Percentiles rank a stretch among this genome's conserved stretches.
These are phyloP conservation scores for Nylanderia fulva DNA, from an alignment of 1,140 invertebrate species.

Conservation along the genomic window DNA sequence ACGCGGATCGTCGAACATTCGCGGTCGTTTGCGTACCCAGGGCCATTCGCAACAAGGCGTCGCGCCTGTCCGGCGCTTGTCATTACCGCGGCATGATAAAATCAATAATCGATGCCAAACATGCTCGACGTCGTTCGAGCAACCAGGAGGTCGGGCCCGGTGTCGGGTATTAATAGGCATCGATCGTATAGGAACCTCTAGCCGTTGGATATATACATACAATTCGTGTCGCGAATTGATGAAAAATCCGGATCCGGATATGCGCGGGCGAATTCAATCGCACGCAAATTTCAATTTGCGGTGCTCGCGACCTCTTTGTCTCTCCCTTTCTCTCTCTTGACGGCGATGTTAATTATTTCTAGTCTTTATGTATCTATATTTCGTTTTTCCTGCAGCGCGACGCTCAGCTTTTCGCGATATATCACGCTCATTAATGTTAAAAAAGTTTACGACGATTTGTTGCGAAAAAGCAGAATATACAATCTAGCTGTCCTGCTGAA, in stretches of 20 bases:
- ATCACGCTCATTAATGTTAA: conserved; percentile 54
- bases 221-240: conserved; percentile 66
- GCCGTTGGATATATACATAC: conserved; percentile 19
- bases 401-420: conserved; percentile 29
- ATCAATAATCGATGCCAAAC: conserved; percentile 72
- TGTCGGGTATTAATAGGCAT: conserved; percentile 68
- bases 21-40: conserved; percentile 58
- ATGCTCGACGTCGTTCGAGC: conserved; percentile 62
- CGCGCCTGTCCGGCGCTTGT: conserved; percentile 67
- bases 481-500: conserved; percentile 39
- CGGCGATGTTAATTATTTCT: conserved; percentile 49
- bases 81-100: conserved; percentile 72
- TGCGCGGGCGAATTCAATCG: conserved; percentile 43
- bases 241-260: conserved; percentile 63
- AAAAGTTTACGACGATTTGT: conserved; percentile 51
- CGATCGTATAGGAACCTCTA: conserved; percentile 58
- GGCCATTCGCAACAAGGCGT: conserved; percentile 67
- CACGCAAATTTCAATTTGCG: conserved; percentile 61
- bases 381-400: conserved; percentile 17
- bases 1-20: conserved; percentile 59
- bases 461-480: conserved; percentile 35
- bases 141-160: conserved; percentile 64
- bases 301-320: not conserved
- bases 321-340: not conserved
- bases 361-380: conserved; percentile 45